These are phyloP conservation scores for Formica exsecta DNA, from an alignment of 1,140 invertebrate species.

Conservation along the genomic window DNA sequence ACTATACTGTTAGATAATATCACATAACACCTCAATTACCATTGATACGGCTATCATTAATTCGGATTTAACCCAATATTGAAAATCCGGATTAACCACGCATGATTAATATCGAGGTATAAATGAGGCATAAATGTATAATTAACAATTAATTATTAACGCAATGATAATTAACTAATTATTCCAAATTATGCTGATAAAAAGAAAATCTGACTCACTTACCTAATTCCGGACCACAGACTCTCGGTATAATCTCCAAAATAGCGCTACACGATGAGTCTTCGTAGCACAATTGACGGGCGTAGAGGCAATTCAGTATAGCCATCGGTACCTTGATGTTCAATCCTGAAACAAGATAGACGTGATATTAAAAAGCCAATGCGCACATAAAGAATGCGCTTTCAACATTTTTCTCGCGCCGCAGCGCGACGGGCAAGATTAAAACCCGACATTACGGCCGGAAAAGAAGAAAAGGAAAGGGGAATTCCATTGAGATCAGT, in stretches of 20 bases:
- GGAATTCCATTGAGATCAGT: conserved; percentile 58
- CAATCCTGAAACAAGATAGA: conserved; percentile 88
- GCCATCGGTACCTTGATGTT: conserved; percentile 91
- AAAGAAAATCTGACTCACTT: conserved; percentile 82
- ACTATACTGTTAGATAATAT: neutral
- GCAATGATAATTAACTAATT: conserved; percentile 14
- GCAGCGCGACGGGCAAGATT: conserved; percentile 35
- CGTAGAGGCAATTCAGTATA: conserved; percentile 94
- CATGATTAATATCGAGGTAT: conserved; percentile 9
- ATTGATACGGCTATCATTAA: conserved; percentile 1
- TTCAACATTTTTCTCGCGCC: conserved; percentile 50
- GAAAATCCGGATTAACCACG: conserved; percentile 12
- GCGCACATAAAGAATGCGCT: conserved; percentile 26
- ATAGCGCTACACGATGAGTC: conserved; percentile 95
- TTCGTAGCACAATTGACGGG: conserved; percentile 94
- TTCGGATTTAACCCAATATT: conserved; percentile 31
- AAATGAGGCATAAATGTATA: conserved; percentile 18
- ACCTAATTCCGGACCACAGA: conserved; percentile 96
- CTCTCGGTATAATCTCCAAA: conserved; percentile 94
- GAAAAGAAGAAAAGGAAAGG: conserved; percentile 21
- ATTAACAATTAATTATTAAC: conserved; percentile 33
- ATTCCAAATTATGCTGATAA: neutral
- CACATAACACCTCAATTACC: neutral
- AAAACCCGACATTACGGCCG: conserved; percentile 48
- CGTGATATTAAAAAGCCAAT: conserved; percentile 33